Evolutionary conservation across 2,888 invertebrate species (phyloP), one percentile per base, ranked within the genome.

Genomic region (Euplagia quadripunctaria): DNA sequence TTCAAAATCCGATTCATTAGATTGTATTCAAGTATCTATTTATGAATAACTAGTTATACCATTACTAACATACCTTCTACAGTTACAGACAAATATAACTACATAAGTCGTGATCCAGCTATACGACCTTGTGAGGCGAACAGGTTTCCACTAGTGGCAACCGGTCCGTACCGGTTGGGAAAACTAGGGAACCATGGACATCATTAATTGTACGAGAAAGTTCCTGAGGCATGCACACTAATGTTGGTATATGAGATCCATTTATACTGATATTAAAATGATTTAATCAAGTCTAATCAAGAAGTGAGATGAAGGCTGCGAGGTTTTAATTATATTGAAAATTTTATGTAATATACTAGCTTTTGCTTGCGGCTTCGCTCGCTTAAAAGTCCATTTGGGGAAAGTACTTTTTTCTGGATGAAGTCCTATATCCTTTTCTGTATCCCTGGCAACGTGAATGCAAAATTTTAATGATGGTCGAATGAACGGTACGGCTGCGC

Each of bases 91-190:
- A 64, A 63, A 51, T 41, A 63, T 63, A 46, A 17, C 46, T 64
- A 64, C 51, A 17, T 42, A 16, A 63, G 63, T 63, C 69, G 11
- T 68, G 73, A 78, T 77, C 78, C 79, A 74, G 77, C 79, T 74
- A 64, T 64, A 71, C 82, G 86, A 86, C 86, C 86, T 86, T 86
- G 86, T 79, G 79, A 87, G 87, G 84, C 79, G 70, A 86, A 79
- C 81, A 73, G 80, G 76, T 78, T 70, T 64, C 69, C 51, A 71
- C 85, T 72, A 78, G 85, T 77, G 49, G 31, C 46, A 52, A 84
- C 83, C 81, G 79, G 83, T 84, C 71, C 43, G 63, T 63, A 72
- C 75, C 75, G 75, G 75, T 75, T 75, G 66, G 81, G 85, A 81
- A 83, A 83, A 83, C 83, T 83, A 79, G 83, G 83, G 85, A 85